Percentiles rank a stretch among this genome's conserved stretches.
phyloP scores from a whole-genome alignment of 2,113 vertebrate species.

The Rostratula benghalensis region DNA sequence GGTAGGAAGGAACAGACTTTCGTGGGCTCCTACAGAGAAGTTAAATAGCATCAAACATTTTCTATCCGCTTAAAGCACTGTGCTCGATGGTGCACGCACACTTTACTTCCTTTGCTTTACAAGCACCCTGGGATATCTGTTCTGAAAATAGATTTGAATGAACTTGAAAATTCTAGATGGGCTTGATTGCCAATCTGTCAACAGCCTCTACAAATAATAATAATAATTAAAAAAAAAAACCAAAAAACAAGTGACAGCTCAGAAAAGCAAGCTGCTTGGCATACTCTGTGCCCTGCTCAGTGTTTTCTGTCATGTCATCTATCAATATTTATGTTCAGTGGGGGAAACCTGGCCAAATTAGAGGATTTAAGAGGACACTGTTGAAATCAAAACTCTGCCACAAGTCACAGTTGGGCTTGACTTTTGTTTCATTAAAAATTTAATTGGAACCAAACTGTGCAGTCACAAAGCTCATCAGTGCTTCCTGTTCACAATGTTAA shows the following conservation, averaged over 20 bases:
- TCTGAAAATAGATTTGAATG: conserved; percentile 35
- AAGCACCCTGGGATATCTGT: conserved; percentile 22
- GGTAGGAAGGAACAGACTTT: conserved; percentile 26
- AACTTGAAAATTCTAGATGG: conserved; percentile 23
- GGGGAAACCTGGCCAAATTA: conserved; percentile 21
- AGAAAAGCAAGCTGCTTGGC: not conserved
- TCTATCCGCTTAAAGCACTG: conserved; percentile 30
- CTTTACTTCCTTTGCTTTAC: conserved; percentile 22
- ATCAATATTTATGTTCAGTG: conserved; percentile 17
- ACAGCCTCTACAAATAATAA: not conserved
- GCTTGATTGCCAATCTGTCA: conserved; percentile 36
- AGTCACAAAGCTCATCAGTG: conserved; percentile 62
- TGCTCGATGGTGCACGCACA: conserved; percentile 3
- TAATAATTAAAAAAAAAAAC: no score
- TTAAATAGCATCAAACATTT: conserved; percentile 52
- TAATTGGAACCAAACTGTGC: conserved; percentile 70
- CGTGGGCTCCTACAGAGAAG: conserved; percentile 26
- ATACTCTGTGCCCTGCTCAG: not conserved
- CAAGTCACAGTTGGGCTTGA: conserved; percentile 43
- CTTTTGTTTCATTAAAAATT: conserved; percentile 68
- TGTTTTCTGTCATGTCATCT: not conserved
- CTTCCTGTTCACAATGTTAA: conserved; percentile 52
- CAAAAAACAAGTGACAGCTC: not conserved
- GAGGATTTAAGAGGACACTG: not conserved
- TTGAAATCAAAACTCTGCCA: conserved; percentile 40